Percentiles rank a stretch among this genome's conserved stretches.
Conservation (phyloP, 1,140 invertebrate genomes). For the Hyposmocoma kahamanoa region DNA sequence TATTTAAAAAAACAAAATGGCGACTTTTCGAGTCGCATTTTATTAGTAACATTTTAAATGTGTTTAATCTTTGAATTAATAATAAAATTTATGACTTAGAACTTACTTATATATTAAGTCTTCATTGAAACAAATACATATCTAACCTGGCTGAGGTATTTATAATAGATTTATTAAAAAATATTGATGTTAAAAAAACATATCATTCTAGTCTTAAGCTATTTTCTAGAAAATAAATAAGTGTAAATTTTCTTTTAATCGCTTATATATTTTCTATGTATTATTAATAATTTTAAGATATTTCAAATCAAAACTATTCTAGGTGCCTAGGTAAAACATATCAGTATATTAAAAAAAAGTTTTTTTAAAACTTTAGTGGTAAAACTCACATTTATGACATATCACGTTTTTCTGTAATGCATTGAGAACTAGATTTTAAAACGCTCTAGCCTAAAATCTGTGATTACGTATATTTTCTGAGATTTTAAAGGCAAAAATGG, state of each 20-base stretch:
- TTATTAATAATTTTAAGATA: constrained; percentile 23
- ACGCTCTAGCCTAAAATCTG: constrained; percentile 33
- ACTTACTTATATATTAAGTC: constrained; percentile 39
- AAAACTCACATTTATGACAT: constrained; percentile 14
- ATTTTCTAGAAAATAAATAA: constrained; percentile 12
- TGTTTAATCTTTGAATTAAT: constrained; percentile 43
- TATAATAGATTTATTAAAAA: constrained; percentile 35
- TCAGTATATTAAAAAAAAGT: constrained; percentile 13
- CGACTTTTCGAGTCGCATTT: constrained; percentile 13
- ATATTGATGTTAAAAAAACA: constrained; percentile 51
- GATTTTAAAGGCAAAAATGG: constrained; percentile 20
- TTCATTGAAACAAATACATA: constrained; percentile 65
- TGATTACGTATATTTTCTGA: constrained; percentile 51
- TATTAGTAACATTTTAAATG: constrained; percentile 34
- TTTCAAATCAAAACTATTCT: constrained; percentile 28
- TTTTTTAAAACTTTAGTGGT: constrained; percentile 12
- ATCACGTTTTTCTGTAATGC: constrained; percentile 16
- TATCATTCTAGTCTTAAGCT: constrained; percentile 21
- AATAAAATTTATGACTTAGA: constrained; percentile 24
- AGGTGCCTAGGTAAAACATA: constrained; percentile 59
- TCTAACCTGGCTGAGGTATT: constrained; percentile 67
- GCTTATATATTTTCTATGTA: constrained; percentile 8
- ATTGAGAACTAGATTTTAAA: constrained; percentile 11
- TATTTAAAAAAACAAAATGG: too few relatives aligned
- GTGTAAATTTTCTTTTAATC: constrained; percentile 20